A percentile compares a stretch with the other conserved stretches of the same genome.
Conservation (phyloP, 2,797 vertebrate species). For the Hippoglossus hippoglossus region DNA sequence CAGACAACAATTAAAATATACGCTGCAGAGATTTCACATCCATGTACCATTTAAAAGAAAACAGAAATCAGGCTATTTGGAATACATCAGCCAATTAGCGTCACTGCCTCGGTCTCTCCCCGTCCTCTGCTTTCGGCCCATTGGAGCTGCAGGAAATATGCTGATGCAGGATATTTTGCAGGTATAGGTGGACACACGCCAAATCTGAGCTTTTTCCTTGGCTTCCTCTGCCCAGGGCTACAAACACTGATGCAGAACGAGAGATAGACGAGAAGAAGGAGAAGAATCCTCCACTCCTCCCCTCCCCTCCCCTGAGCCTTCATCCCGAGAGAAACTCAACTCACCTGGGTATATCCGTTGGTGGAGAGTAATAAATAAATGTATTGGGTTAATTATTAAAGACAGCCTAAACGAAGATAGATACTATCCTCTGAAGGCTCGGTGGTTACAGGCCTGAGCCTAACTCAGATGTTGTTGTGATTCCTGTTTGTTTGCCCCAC, state of each 20-base stretch:
- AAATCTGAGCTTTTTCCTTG: constrained; percentile 60
- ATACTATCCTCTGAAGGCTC: constrained; percentile 73
- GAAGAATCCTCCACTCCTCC: constrained; percentile 65
- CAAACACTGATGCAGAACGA: constrained; percentile 69
- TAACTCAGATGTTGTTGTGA: constrained; percentile 65
- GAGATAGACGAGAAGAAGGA: constrained; percentile 53
- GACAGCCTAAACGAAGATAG: constrained; percentile 80
- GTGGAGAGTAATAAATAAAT: constrained; percentile 79
- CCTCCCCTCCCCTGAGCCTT: constrained; percentile 59
- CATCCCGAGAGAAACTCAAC: constrained; percentile 73
- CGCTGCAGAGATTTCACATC: constrained; percentile 14
- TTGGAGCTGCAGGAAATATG: constrained; percentile 72
- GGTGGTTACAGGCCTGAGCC: constrained; percentile 48
- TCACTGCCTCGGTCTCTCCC: constrained; percentile 24
- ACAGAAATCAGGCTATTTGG: constrained; percentile 48
- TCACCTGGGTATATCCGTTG: constrained; percentile 79
- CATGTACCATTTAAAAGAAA: constrained; percentile 41
- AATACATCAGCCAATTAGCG: constrained; percentile 58
- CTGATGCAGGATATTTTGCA: constrained; percentile 74
- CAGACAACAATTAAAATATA: constrained; percentile 20
- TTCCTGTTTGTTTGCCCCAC: constrained; percentile 68
- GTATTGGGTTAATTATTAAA: constrained; percentile 83
- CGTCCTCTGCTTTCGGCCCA: constrained; percentile 52
- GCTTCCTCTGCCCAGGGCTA: constrained; percentile 77
- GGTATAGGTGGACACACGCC: constrained; percentile 81